Percentiles rank a stretch among this genome's conserved stretches.
Conservation (phyloP, 37 sponge, comb jelly and placozoan species). For the Eunapius fragilis region DNA sequence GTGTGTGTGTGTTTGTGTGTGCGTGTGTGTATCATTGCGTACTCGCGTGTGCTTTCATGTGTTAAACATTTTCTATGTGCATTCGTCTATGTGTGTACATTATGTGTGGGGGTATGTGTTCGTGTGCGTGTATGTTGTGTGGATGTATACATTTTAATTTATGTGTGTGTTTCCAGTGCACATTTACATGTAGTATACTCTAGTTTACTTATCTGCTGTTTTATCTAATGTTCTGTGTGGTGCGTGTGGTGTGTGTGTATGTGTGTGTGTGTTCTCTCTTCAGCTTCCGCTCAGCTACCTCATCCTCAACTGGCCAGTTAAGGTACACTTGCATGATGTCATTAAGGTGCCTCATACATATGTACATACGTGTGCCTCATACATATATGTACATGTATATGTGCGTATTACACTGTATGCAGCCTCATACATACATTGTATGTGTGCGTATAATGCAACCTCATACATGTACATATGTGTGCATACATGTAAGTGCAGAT, state of each 20-base stretch:
- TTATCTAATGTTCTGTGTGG: too few species aligned
- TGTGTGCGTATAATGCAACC: neutral
- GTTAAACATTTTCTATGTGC: neutral
- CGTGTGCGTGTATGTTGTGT: neutral
- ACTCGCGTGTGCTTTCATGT: too few species aligned
- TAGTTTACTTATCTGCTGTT: too few species aligned
- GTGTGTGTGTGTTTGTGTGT: neutral
- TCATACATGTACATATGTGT: too few species aligned
- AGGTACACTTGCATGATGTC: conserved; percentile 36
- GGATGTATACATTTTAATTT: neutral
- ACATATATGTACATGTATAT: too few species aligned
- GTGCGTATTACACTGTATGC: too few species aligned
- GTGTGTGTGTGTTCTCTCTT: neutral
- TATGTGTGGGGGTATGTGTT: too few species aligned
- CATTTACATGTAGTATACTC: neutral
- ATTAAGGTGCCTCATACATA: too few species aligned
- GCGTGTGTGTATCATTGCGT: neutral
- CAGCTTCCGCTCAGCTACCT: conserved; percentile 72
- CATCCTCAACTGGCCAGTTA: conserved; percentile 78
- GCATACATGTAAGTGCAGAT: too few species aligned
- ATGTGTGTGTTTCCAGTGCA: neutral
- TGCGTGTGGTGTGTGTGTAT: conserved; percentile 11
- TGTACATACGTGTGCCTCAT: too few species aligned
- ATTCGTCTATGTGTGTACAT: neutral
- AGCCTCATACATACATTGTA: too few species aligned